These are phyloP conservation scores for Fundulus diaphanus DNA, from an alignment of 2,797 vertebrate genomes.

Conservation along the genomic window DNA sequence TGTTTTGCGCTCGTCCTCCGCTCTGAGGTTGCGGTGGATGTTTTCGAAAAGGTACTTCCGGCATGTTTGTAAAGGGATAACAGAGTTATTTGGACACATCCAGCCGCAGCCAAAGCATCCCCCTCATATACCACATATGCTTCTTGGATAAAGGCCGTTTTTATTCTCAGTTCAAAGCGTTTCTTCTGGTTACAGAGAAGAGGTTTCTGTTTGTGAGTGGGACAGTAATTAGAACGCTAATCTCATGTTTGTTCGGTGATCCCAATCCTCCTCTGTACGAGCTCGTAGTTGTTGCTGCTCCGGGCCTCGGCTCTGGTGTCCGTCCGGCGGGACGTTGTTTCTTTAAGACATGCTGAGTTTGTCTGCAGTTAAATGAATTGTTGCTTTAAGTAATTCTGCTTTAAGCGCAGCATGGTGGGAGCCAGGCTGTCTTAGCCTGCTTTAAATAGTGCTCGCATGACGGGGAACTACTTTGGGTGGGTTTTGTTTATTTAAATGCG, in stretches of 20 bases:
- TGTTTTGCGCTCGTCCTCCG: slow-evolving; percentile 37
- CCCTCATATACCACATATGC: background rate
- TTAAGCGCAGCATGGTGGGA: slow-evolving; percentile 8
- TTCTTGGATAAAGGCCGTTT: background rate
- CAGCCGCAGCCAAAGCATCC: background rate
- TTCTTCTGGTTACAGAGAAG: background rate
- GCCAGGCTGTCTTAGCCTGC: slow-evolving; percentile 11
- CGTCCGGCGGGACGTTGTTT: slow-evolving; percentile 37
- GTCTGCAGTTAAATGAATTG: slow-evolving; percentile 51
- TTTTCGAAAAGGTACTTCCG: slow-evolving; percentile 45
- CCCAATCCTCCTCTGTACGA: slow-evolving; percentile 42
- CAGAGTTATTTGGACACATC: slow-evolving; percentile 8
- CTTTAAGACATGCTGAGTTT: slow-evolving; percentile 16
- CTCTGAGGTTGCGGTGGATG: slow-evolving; percentile 18
- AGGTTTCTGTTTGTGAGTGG: background rate
- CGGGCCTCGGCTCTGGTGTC: slow-evolving; percentile 38
- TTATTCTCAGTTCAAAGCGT: background rate
- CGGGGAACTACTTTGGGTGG: slow-evolving; percentile 45
- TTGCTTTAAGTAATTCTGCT: slow-evolving; percentile 33
- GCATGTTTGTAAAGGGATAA: background rate
- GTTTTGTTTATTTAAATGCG: slow-evolving; percentile 66
- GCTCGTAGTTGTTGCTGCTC: slow-evolving; percentile 41
- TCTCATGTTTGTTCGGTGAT: slow-evolving; percentile 42
- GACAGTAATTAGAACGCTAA: slow-evolving; percentile 25
- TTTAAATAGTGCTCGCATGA: slow-evolving; percentile 55